Percentiles rank a stretch among this genome's conserved stretches.
Evolutionary conservation across 2,888 invertebrate genomes (phyloP).

Genomic region (Zygogramma bicolorata): DNA sequence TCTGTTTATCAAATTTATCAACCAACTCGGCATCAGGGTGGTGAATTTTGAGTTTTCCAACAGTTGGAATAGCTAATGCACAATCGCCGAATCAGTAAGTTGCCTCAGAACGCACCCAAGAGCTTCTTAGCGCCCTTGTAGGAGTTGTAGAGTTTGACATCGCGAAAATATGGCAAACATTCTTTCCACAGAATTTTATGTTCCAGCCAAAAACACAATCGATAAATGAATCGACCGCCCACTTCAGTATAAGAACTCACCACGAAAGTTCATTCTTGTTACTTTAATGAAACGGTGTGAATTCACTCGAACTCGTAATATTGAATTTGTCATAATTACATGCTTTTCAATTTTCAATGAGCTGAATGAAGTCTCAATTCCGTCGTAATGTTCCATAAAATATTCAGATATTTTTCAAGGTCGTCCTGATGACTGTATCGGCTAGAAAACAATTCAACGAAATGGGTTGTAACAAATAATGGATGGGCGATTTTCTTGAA

Average conservation of each 20-base stretch:
- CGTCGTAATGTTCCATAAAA: background rate
- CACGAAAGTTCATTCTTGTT: background rate
- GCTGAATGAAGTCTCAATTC: background rate
- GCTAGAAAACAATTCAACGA: background rate
- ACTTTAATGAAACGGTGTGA: background rate
- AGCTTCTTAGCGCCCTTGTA: too few relatives aligned
- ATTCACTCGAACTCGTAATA: background rate
- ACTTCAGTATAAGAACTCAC: background rate
- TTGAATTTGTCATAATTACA: background rate
- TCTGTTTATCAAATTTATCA: too few relatives aligned
- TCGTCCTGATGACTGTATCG: background rate
- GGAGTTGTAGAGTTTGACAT: too few relatives aligned
- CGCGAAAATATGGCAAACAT: too few relatives aligned
- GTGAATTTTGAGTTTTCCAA: too few relatives aligned
- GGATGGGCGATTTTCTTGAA: background rate
- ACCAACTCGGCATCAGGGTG: too few relatives aligned
- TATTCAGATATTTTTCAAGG: background rate
- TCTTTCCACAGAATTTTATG: background rate
- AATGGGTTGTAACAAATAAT: background rate
- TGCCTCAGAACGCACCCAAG: too few relatives aligned
- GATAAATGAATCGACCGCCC: background rate
- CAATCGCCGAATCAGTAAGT: too few relatives aligned
- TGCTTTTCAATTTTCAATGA: background rate
- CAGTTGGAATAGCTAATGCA: too few relatives aligned
- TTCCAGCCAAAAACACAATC: background rate